Conservation (phyloP, 2,888 invertebrate species). For the Platycheirus rosarum region DNA sequence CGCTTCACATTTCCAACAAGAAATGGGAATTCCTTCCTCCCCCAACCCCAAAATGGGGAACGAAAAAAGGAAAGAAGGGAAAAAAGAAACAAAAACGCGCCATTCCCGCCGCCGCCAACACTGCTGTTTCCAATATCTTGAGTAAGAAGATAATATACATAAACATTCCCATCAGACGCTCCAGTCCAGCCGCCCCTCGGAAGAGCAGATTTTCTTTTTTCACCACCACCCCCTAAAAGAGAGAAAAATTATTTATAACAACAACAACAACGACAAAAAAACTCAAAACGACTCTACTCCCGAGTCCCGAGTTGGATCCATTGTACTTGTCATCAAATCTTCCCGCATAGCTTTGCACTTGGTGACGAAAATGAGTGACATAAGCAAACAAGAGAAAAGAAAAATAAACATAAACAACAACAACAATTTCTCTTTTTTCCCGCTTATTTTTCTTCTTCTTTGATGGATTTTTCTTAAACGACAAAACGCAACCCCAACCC, state of each 20-base stretch:
- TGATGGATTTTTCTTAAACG: conserved; percentile 55
- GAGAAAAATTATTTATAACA: conserved; percentile 50
- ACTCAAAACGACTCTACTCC: conserved; percentile 19
- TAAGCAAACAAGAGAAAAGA: conserved; percentile 62
- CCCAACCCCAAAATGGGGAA: conserved; percentile 31
- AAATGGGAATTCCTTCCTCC: conserved; percentile 62
- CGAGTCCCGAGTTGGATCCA: conserved; percentile 51
- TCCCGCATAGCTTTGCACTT: conserved; percentile 56
- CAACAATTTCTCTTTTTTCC: conserved; percentile 54
- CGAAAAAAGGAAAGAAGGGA: conserved; percentile 4
- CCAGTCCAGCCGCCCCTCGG: conserved; percentile 54
- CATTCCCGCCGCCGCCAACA: not conserved
- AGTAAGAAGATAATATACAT: conserved; percentile 62
- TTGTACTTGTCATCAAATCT: conserved; percentile 56
- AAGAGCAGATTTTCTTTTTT: conserved; percentile 35
- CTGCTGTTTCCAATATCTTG: conserved; percentile 64
- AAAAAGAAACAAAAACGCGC: conserved; percentile 30
- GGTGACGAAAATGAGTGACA: conserved; percentile 70
- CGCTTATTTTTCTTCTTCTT: conserved; percentile 61
- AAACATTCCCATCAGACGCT: conserved; percentile 44
- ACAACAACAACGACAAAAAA: conserved; percentile 17
- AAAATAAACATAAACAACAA: conserved; percentile 57
- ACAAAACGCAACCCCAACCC: conserved; percentile 15
- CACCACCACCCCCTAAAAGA: conserved; percentile 33
- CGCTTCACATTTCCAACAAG: conserved; percentile 70